Evolutionary conservation across 2,888 invertebrate species (phyloP), one percentile per base, ranked within the genome.

Genomic region (Calliopum simillimum): DNA sequence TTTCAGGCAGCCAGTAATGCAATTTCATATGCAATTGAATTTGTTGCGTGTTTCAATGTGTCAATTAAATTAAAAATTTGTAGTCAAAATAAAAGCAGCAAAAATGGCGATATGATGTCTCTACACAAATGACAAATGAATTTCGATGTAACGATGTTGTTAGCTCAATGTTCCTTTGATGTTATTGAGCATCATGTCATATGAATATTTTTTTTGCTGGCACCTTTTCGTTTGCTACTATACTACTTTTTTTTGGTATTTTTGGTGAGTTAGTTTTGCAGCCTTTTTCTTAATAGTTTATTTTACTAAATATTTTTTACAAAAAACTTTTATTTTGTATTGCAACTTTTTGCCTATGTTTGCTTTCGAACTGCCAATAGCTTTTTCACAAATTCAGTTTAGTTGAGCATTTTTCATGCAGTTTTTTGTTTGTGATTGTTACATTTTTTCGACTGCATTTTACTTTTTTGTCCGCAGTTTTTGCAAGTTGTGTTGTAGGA

Each of bases 211-310:
- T 69, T 56, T 21, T 2, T 23, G 11, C 33, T 51, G 33, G 55
- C 55, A 6, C 43, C 33, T 25, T 25, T 33, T 13, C 3, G 47
- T 25, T 49, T 58, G 25, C 16, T 8, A 6, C 41, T 56, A n/a
- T n/a, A n/a, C n/a, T n/a, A n/a, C n/a, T 12, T 53, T 62, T 12
- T 69, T 41, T 59, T 56, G 33, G 62, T 53, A 12, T 79, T 79
- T 76, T 78, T 77, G 78, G 78, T 77, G 79, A 76, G 33, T 2
- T 33, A 1, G 5, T 33, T 33, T 33, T 33, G 33, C 33, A 8
- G 8, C 8, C 33, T 33, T 33, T 3, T 0, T 33, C n/a, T 33
- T 8, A 33, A 8, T 33, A 33, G 33, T 33, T 33, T 33, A 6
- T 33, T 33, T 33, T 33, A 6, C 8, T 33, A 3, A 8, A 8